Percentiles rank a stretch among this genome's conserved stretches.
These are phyloP conservation scores for Leptinotarsa juncta DNA, from an alignment of 2,888 invertebrate genomes.

Conservation along the genomic window DNA sequence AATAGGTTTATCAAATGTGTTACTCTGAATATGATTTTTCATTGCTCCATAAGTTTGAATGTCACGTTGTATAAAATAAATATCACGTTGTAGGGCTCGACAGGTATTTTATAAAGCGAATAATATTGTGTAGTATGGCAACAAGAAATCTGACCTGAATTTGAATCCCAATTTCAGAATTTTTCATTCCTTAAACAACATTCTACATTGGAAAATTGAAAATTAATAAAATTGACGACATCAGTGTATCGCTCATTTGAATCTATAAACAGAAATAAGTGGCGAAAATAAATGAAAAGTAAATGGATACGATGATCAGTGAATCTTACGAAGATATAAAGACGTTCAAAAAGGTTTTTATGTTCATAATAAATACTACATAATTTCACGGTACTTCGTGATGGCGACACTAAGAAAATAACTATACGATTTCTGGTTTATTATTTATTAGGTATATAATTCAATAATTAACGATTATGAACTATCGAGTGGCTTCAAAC, in stretches of 20 bases:
- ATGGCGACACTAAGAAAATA: neutral
- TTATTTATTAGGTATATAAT: constrained; percentile 20
- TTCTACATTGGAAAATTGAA: neutral
- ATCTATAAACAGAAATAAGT: constrained; percentile 5
- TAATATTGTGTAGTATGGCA: neutral
- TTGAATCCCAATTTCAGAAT: neutral
- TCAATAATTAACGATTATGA: constrained; percentile 26
- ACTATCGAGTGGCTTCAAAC: constrained; percentile 20
- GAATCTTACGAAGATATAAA: constrained; percentile 11
- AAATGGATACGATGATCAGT: constrained; percentile 1
- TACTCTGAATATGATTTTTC: too few relatives aligned
- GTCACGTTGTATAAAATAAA: too few relatives aligned
- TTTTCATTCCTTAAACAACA: neutral
- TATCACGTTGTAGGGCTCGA: too few relatives aligned
- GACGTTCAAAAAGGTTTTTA: constrained; percentile 12
- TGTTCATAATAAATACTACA: constrained; percentile 18
- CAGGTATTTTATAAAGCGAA: too few relatives aligned
- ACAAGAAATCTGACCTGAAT: neutral
- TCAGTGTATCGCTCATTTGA: neutral
- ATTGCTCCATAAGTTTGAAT: too few relatives aligned
- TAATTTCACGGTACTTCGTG: constrained; percentile 11
- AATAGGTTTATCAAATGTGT: too few relatives aligned
- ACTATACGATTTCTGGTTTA: constrained; percentile 8
- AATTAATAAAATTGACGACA: neutral
- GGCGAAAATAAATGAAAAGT: neutral